Conservation (phyloP, 2,888 invertebrate species). For the Euphydryas editha region DNA sequence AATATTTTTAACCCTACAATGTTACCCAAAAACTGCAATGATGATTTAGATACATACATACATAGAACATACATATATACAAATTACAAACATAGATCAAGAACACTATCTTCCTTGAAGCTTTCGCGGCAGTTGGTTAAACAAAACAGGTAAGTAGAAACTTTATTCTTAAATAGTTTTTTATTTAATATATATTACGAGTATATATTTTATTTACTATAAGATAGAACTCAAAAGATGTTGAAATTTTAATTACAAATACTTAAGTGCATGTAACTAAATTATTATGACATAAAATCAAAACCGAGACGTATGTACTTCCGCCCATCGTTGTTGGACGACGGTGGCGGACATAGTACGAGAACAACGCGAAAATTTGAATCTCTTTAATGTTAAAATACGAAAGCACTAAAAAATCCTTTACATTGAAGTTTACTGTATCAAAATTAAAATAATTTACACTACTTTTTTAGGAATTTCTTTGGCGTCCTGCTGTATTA, state of each 20-base stretch:
- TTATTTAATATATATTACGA: too few species aligned
- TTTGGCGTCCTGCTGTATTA: too few species aligned
- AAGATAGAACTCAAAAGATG: background rate
- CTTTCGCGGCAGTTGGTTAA: too few species aligned
- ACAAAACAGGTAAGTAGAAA: too few species aligned
- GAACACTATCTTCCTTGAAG: too few species aligned
- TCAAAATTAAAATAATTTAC: background rate
- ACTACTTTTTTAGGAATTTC: background rate
- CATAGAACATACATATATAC: too few species aligned
- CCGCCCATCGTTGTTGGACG: conserved; percentile 41
- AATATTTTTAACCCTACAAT: too few species aligned
- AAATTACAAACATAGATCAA: too few species aligned
- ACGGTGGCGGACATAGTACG: conserved; percentile 38
- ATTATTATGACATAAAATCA: conserved; percentile 20
- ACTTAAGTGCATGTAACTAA: conserved; percentile 10
- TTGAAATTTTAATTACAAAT: conserved; percentile 20
- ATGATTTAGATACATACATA: too few species aligned
- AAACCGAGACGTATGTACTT: conserved; percentile 31
- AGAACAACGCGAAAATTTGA: conserved; percentile 28
- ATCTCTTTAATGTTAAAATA: conserved; percentile 24
- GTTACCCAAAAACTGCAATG: too few species aligned
- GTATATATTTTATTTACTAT: too few species aligned
- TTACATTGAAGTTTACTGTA: background rate
- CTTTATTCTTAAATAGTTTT: too few species aligned
- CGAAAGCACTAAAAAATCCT: background rate